phyloP scores from a whole-genome alignment of 2,888 invertebrate species.

The Nebria brevicollis region DNA sequence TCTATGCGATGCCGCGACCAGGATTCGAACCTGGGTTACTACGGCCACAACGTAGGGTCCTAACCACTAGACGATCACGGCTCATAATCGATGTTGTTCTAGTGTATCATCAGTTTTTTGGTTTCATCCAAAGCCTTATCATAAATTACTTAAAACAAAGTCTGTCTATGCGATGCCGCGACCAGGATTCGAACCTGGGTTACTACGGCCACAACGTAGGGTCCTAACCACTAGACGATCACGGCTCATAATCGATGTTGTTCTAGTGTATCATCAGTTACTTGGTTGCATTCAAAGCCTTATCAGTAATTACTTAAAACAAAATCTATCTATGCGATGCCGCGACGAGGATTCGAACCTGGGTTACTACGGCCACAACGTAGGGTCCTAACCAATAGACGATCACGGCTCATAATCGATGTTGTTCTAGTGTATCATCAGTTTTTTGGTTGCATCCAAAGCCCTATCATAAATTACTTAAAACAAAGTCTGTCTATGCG shows the following conservation, averaged over 20 bases:
- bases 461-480: no score
- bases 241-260: neutral
- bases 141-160: no score
- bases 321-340: neutral
- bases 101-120: no score
- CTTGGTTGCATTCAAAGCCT: no score
- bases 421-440: no score
- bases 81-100: neutral
- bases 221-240: conserved; percentile 1
- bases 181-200: conserved; percentile 1
- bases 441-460: no score
- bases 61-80: neutral
- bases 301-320: no score
- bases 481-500: no score
- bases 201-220: neutral
- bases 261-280: no score
- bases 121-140: no score
- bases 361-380: neutral
- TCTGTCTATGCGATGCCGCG: neutral
- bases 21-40: neutral
- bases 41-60: neutral
- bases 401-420: neutral
- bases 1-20: neutral
- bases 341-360: neutral
- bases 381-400: neutral